Evolutionary conservation across 2,797 vertebrate genomes (phyloP), one percentile per base, ranked within the genome.

Genomic region (Sebastes hubbsi): DNA sequence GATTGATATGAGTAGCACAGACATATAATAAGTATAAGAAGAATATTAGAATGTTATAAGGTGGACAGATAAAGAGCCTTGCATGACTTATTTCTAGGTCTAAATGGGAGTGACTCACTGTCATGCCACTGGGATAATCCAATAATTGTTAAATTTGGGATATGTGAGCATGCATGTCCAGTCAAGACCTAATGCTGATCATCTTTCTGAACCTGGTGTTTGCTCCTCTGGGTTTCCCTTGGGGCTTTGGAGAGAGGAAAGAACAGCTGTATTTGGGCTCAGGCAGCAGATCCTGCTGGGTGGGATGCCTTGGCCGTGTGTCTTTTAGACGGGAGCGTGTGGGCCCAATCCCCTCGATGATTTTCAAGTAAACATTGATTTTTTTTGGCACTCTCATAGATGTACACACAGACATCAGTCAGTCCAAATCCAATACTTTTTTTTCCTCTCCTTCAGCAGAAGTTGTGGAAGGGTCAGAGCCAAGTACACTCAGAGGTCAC

Each of bases 321-420:
- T 80, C 81, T 71, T 12, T 18, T 14, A 72, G 76, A 82, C 63
- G 36, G 71, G 56, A 84, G 68, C 29, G 60, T 78, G 77, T 25
- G 2, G 54, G 55, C 78, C 54, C 73, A 66, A 30, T 78, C 55
- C 80, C 61, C 58, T 7, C 46, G 27, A 55, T 62, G 68, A 71
- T 72, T 88, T 69, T 78, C 58, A 83, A 77, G 75, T 84, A 85
- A 92, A 87, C 81, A 84, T 24, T 20, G 49, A 75, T 86, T 75
- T 80, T 29, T 29, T 73, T 83, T 86, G 78, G 73, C 85, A 60
- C 25, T 42, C 52, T 82, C 24, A 32, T 58, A 67, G 14, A 59
- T 61, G 30, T 49, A 79, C 62, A 90, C 78, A 83, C 63, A 81
- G 65, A 75, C 75, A 27, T 6, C 20, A 75, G 46, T 62, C 52